Evolutionary conservation across 64 coral and sea anemone species (phyloP).

Genomic region (Cladopsammia gracilis): DNA sequence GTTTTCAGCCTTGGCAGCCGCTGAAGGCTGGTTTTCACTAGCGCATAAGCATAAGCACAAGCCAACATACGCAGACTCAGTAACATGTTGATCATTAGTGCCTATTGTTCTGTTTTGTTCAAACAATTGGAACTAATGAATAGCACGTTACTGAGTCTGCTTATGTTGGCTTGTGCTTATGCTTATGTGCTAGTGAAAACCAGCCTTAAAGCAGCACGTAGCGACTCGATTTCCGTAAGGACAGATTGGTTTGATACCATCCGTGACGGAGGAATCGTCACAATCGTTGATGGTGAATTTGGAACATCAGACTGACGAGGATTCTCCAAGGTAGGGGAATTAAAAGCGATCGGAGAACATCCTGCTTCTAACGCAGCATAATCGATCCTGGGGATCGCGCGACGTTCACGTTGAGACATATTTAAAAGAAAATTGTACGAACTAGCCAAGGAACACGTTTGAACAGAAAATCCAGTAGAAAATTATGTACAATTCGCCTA

Average conservation of each 20-base stretch:
- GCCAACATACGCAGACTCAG: no score
- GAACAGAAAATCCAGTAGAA: not conserved
- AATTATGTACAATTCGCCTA: not conserved
- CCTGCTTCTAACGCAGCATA: not conserved
- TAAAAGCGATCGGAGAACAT: not conserved
- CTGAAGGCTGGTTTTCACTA: no score
- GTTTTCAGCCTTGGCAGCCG: not conserved
- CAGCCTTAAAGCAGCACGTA: not conserved
- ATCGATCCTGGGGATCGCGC: not conserved
- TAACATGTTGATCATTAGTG: no score
- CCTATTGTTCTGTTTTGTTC: no score
- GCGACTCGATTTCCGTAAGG: not conserved
- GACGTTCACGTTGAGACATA: not conserved
- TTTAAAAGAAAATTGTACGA: not conserved
- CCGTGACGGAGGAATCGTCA: not conserved
- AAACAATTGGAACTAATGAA: no score
- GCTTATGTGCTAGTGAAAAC: no score
- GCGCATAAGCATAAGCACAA: no score
- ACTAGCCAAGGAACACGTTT: not conserved
- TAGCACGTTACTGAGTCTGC: no score
- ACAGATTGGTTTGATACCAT: not conserved
- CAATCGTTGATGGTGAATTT: not conserved
- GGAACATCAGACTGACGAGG: not conserved
- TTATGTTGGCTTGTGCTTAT: no score
- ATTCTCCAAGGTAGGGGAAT: not conserved